Base-by-base conservation (phyloP, 2,113 vertebrate genomes). In the Penelope pileata region DNA sequence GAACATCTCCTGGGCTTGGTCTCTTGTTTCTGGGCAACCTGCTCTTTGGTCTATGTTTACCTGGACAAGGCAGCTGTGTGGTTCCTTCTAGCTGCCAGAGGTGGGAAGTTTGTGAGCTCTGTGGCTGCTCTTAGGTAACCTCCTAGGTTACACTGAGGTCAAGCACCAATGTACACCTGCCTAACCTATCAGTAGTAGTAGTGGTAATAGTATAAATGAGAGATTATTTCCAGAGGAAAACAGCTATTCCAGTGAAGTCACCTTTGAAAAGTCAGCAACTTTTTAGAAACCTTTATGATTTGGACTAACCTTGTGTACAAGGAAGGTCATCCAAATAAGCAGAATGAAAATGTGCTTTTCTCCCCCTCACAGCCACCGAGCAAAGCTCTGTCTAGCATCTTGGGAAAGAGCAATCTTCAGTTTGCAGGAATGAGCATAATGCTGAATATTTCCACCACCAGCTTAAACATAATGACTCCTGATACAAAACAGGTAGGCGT, bases 341-440 rank as follows among this genome's bases (percentile, higher is more conserved):
- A 60, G 15, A 82, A 72, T 62, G 96, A 90, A 96, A 89, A 58
- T 51, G 6, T 82, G 23, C 40, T 86, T 88, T 93, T 97, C 88
- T 24, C 16, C 5, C 51, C 82, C 95, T 78, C 76, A 83, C 97
- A 99, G 99, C 98, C 99, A 90, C 98, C 99, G 4, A 99, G 98
- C 91, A 99, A 99, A 98, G 97, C 98, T 93, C 97, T 99, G 90
- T 99, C 99, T 92, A 99, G 96, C 94, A 99, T 99, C 96, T 93
- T 99, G 94, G 99, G 99, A 54, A 99, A 99, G 97, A 99, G 99
- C 96, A 99, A 99, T 96, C 98, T 99, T 73, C 99, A 99, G 97
- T 99, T 99, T 93, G 98, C 99, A 48, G 99, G 99, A 62, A 99
- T 99, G 99, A 99, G 97, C 92, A 99, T 99, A 97, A 99, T 98